These are phyloP conservation scores for Phrynocephalus versicolor DNA, from an alignment of 2,113 vertebrate genomes.

Conservation along the genomic window DNA sequence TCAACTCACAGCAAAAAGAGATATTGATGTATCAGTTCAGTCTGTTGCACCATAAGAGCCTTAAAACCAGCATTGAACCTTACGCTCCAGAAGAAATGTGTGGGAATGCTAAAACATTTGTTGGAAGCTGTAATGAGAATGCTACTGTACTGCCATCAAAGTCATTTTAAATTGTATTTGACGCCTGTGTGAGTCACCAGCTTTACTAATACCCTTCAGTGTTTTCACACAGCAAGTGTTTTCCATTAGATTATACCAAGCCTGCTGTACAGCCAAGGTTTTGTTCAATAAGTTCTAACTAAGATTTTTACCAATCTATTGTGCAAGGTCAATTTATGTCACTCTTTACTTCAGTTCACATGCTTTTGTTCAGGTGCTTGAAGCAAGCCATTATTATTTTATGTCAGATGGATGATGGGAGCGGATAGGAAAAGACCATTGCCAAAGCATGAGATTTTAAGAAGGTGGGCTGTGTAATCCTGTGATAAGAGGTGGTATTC, in stretches of 20 bases:
- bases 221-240: background rate
- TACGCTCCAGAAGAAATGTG: background rate
- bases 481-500: background rate
- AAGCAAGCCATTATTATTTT: background rate
- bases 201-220: background rate
- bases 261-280: too few species aligned
- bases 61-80: background rate
- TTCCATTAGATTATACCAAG: background rate
- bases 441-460: background rate
- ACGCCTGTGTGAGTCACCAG: background rate
- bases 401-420: background rate
- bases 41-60: background rate
- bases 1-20: background rate
- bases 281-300: background rate
- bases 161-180: background rate
- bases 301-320: background rate
- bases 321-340: background rate
- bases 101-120: background rate
- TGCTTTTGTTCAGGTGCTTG: background rate
- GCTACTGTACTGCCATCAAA: background rate
- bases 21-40: background rate
- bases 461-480: background rate
- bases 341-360: background rate
- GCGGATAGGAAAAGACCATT: background rate
- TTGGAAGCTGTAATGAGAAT: background rate